Base-by-base conservation (phyloP, 2,113 vertebrate species). In the Donacobius atricapilla region DNA sequence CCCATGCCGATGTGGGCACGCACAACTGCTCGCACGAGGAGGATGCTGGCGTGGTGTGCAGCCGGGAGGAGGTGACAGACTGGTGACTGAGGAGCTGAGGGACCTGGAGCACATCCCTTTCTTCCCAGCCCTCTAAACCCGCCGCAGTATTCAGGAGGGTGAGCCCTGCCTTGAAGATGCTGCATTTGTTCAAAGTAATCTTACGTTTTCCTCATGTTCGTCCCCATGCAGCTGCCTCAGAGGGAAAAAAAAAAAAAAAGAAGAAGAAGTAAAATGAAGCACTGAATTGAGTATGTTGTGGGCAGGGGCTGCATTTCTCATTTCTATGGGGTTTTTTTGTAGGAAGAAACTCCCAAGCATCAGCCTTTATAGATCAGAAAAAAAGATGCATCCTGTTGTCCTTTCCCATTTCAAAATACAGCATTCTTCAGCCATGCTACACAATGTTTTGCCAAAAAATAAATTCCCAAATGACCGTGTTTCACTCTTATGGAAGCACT, bases 1-100 rank as follows among this genome's bases (percentile, higher is more conserved):
- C 83, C 47, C 99, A 99, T 0, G 95, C 98, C 0, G 98, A 92
- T 1, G 65, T 99, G 1, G 98, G 98, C 33, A 93, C 45, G 1
- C 98, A 99, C 93, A 99, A 99, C 97, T 99, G 99, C 60, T 96
- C 81, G 18, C 99, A 99, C 44, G 93, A 99, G n/a, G 99, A 99
- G 96, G 99, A 99, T 3, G 99, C 99, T 0, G 99, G 99, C 0
- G 99, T 99, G 18, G 97, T 98, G 68, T 99, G 99, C 93, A 96
- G 98, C 65, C 97, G 89, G 58, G 90, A 94, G 7, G 96, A 97
- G 66, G 92, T 56, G 87, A 30, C 84, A 2, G 83, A 96, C 42
- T 17, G 35, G 23, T 92, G 92, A 91, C 22, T 15, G 40, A 31
- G 30, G 88, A 72, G 58, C 16, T 35, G 35, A 11, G 57, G 22